Conservation (phyloP, 2,797 vertebrate genomes). For the Chrysocyon brachyurus region DNA sequence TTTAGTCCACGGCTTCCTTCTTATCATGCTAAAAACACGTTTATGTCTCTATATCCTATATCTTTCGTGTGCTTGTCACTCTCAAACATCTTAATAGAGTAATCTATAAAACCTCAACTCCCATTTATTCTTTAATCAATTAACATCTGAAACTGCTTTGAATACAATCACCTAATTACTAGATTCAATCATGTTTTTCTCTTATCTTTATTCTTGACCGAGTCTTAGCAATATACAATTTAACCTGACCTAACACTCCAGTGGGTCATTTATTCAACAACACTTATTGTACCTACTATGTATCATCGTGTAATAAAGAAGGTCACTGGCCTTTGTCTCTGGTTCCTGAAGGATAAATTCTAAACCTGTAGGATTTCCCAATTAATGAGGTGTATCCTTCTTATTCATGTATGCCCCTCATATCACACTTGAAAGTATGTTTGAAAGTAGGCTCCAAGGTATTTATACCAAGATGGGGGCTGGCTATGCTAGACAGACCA, state of each 20-base stretch:
- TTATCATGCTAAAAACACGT: background rate
- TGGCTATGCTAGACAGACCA: background rate
- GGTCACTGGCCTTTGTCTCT: background rate
- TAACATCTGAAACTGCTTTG: background rate
- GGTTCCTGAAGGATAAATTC: background rate
- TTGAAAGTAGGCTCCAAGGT: background rate
- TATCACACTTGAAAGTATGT: background rate
- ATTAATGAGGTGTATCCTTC: background rate
- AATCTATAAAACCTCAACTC: conserved; percentile 29
- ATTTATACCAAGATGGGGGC: background rate
- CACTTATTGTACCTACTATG: background rate
- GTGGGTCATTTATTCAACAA: conserved; percentile 3
- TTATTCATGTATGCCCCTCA: background rate
- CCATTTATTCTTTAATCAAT: conserved; percentile 16
- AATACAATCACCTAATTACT: background rate
- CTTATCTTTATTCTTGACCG: conserved; percentile 9
- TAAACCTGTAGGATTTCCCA: background rate
- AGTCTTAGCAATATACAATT: conserved; percentile 11
- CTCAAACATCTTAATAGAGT: background rate
- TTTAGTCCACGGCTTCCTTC: background rate
- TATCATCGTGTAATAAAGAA: background rate
- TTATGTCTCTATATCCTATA: background rate
- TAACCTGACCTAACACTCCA: background rate
- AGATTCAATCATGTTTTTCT: background rate
- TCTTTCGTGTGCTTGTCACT: background rate